These are phyloP conservation scores for Rhynchophorus ferrugineus DNA, from an alignment of 1,140 invertebrate genomes.

Conservation along the genomic window DNA sequence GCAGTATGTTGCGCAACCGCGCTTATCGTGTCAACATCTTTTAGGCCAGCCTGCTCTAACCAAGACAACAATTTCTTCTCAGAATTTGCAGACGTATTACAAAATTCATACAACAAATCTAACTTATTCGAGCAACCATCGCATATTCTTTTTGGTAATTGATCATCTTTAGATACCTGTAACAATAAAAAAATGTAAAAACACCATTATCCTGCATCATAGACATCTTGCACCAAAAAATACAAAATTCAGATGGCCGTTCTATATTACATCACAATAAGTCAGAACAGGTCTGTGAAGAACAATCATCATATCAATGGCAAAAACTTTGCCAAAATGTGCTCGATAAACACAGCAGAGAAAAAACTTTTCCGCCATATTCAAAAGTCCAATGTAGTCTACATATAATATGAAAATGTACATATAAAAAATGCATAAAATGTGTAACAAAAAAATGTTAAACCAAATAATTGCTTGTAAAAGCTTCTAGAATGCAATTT, in stretches of 20 bases:
- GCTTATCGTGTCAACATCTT: constrained; percentile 33
- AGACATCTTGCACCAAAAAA: background rate
- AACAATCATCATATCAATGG: constrained; percentile 14
- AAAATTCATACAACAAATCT: constrained; percentile 53
- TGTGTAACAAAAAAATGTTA: no score
- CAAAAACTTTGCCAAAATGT: no score
- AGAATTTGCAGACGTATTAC: constrained; percentile 48
- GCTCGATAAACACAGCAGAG: no score
- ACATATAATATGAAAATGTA: no score
- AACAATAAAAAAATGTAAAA: constrained; percentile 28
- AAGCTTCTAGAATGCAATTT: no score
- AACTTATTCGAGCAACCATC: constrained; percentile 52
- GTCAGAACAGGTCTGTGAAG: constrained; percentile 20
- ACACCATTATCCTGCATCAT: no score
- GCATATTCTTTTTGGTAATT: constrained; percentile 55
- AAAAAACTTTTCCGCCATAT: no score
- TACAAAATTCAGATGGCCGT: constrained; percentile 12
- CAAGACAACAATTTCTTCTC: constrained; percentile 52
- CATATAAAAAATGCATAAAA: no score
- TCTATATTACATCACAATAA: constrained; percentile 12
- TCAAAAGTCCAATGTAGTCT: no score
- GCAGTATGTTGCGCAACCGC: constrained; percentile 23
- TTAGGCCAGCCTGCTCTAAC: constrained; percentile 42
- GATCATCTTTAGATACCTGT: constrained; percentile 49
- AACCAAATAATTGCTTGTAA: no score